phyloP scores from a whole-genome alignment of 2,888 invertebrate genomes.

The Cheilosia pagana region DNA sequence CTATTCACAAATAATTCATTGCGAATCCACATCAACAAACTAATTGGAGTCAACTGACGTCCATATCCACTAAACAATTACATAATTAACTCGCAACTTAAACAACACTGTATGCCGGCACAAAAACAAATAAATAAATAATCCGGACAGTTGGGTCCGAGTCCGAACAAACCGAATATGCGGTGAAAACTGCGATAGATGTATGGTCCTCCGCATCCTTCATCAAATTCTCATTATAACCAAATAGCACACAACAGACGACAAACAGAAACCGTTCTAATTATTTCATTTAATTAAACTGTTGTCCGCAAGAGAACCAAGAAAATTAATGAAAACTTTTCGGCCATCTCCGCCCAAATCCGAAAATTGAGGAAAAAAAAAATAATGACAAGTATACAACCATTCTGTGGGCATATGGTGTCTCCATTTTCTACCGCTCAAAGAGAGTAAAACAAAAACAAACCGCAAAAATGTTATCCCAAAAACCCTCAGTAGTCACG shows the following conservation, averaged over 20 bases:
- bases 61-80: too few species aligned
- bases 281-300: constrained; percentile 69
- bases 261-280: constrained; percentile 33
- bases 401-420: constrained; percentile 60
- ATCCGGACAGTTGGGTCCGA: too few species aligned
- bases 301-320: constrained; percentile 44
- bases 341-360: neutral
- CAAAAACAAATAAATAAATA: too few species aligned
- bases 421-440: constrained; percentile 35
- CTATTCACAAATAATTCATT: too few species aligned
- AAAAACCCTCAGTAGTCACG: constrained; percentile 17
- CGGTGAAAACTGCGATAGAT: too few species aligned
- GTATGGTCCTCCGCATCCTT: constrained; percentile 14
- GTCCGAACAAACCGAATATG: too few species aligned
- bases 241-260: neutral
- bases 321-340: constrained; percentile 66
- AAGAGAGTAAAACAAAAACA: constrained; percentile 36
- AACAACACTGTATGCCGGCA: too few species aligned
- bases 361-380: neutral
- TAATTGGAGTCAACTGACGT: too few species aligned
- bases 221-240: constrained; percentile 40
- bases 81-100: too few species aligned
- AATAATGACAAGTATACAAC: constrained; percentile 26
- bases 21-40: too few species aligned
- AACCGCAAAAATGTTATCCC: constrained; percentile 55